Percentiles rank a stretch among this genome's conserved stretches.
Conservation (phyloP, 2,113 vertebrate genomes). For the Alectura lathami region DNA sequence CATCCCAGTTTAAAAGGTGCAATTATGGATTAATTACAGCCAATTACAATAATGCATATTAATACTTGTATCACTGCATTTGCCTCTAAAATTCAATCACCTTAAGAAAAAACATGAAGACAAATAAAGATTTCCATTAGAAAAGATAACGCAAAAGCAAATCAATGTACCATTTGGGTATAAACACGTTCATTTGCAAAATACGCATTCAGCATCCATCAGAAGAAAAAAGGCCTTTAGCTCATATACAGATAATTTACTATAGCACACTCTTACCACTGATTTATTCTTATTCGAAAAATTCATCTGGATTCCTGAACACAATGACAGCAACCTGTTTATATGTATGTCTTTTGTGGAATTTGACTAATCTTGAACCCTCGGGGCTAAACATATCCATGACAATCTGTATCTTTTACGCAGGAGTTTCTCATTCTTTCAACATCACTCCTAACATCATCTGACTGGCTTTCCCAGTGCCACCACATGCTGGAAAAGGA, state of each 20-base stretch:
- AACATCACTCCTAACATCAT: neutral
- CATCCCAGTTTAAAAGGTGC: constrained; percentile 3
- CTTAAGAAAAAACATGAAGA: neutral
- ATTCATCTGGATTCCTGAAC: constrained; percentile 22
- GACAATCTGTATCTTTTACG: constrained; percentile 23
- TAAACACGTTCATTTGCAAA: neutral
- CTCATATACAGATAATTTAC: constrained; percentile 48
- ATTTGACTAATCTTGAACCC: constrained; percentile 31
- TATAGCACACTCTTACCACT: constrained; percentile 8
- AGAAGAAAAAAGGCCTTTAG: constrained; percentile 23
- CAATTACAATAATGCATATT: neutral
- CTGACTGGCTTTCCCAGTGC: neutral
- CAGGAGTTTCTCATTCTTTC: constrained; percentile 2
- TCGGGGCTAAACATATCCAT: constrained; percentile 35
- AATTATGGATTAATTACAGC: constrained; percentile 21
- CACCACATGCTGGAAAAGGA: neutral
- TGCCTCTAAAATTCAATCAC: neutral
- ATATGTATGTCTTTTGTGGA: constrained; percentile 31
- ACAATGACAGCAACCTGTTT: neutral
- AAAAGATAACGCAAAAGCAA: neutral
- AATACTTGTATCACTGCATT: neutral
- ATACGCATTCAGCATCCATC: neutral
- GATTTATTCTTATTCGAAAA: constrained; percentile 48
- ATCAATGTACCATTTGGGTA: neutral
- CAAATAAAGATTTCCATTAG: neutral